These are phyloP conservation scores for Montipora capricornis DNA, from an alignment of 64 coral and sea anemone species.

Conservation along the genomic window DNA sequence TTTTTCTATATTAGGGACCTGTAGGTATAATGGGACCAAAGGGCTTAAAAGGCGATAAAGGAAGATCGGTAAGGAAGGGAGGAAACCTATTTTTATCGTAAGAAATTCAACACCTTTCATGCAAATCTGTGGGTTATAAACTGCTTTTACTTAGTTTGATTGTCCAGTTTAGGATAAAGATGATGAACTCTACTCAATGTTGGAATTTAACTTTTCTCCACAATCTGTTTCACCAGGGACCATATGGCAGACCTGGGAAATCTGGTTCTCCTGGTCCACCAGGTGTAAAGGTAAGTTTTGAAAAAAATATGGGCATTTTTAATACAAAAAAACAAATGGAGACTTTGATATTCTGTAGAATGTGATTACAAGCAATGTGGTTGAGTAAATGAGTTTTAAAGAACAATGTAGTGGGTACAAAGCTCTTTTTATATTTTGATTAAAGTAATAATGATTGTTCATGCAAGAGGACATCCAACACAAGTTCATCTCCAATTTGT, in stretches of 20 bases:
- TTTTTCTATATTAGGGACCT: not conserved
- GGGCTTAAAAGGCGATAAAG: constrained; percentile 32
- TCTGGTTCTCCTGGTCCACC: constrained; percentile 52
- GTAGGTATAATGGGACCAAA: constrained; percentile 11
- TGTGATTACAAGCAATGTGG: not conserved
- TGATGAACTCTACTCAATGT: not conserved
- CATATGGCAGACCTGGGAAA: constrained; percentile 43
- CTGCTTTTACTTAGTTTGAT: too few relatives aligned
- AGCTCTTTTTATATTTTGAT: too few relatives aligned
- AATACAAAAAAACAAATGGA: not conserved
- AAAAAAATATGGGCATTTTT: too few relatives aligned
- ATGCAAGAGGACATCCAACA: too few relatives aligned
- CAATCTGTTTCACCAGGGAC: not conserved
- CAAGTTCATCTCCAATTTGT: too few relatives aligned
- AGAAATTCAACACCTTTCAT: too few relatives aligned
- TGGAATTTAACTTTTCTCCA: not conserved
- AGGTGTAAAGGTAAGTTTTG: constrained; percentile 72
- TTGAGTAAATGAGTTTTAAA: too few relatives aligned
- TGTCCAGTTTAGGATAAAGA: too few relatives aligned
- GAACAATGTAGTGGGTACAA: too few relatives aligned
- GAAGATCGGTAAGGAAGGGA: not conserved
- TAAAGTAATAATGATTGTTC: too few relatives aligned
- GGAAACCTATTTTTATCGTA: too few relatives aligned
- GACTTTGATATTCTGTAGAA: not conserved
- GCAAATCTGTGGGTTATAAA: too few relatives aligned